These are phyloP conservation scores for Sebastes miniatus DNA, from an alignment of 2,797 vertebrate species.

Conservation along the genomic window DNA sequence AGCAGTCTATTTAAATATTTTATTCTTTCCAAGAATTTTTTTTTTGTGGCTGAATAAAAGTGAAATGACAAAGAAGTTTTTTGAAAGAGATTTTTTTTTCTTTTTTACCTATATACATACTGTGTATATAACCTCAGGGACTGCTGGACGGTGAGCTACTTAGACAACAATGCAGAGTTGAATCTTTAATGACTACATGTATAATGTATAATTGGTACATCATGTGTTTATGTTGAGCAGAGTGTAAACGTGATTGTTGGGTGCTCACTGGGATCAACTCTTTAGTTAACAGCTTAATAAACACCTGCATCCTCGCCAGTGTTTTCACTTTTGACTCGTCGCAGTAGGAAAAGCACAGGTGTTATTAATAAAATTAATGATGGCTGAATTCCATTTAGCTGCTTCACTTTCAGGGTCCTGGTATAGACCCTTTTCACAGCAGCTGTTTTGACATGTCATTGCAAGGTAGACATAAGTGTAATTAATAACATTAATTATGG, in stretches of 20 bases:
- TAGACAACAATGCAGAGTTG: neutral
- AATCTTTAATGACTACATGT: neutral
- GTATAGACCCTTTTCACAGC: too few relatives aligned
- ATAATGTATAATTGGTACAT: neutral
- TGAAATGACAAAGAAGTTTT: conserved; percentile 6
- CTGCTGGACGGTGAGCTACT: neutral
- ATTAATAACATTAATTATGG: too few relatives aligned
- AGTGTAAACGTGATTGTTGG: neutral
- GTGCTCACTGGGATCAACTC: too few relatives aligned
- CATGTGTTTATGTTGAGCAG: neutral
- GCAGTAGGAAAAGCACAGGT: neutral
- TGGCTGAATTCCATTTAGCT: neutral
- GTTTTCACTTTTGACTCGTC: neutral
- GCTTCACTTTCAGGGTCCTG: too few relatives aligned
- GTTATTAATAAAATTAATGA: neutral
- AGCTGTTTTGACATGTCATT: too few relatives aligned
- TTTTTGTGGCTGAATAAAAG: conserved; percentile 25
- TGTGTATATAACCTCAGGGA: conserved; percentile 47
- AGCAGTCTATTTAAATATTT: conserved; percentile 34
- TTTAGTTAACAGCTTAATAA: too few relatives aligned
- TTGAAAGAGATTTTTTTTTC: neutral
- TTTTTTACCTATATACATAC: neutral
- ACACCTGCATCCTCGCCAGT: neutral
- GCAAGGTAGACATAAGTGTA: too few relatives aligned
- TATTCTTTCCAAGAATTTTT: neutral